These are phyloP conservation scores for Phrixothrix hirtus DNA, from an alignment of 2,888 invertebrate genomes.

Conservation along the genomic window DNA sequence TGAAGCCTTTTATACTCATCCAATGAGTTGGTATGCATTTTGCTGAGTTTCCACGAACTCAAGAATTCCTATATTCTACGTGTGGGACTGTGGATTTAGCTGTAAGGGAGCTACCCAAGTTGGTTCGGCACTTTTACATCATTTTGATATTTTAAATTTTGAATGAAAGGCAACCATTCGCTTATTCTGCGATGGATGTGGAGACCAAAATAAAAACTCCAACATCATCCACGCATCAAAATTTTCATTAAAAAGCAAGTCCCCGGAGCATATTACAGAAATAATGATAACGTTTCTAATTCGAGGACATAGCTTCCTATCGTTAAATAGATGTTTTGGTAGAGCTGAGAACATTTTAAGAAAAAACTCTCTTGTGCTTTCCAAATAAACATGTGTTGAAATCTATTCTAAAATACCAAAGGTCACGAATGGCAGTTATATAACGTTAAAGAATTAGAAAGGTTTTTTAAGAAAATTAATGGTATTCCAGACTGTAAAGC, in stretches of 20 bases:
- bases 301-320: slow-evolving; percentile 17
- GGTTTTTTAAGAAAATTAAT: slow-evolving; percentile 1
- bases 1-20: too few species aligned
- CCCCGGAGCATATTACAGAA: slow-evolving; percentile 9
- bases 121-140: slow-evolving; percentile 20
- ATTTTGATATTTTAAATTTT: slow-evolving; percentile 9
- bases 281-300: slow-evolving; percentile 15
- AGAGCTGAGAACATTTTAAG: slow-evolving; percentile 16
- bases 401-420: neutral
- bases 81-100: too few species aligned
- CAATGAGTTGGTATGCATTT: too few species aligned
- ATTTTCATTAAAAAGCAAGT: slow-evolving; percentile 1
- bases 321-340: slow-evolving; percentile 20
- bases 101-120: slow-evolving; percentile 18
- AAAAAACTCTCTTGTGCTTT: slow-evolving; percentile 8
- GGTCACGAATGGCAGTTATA: slow-evolving; percentile 1
- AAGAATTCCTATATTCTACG: slow-evolving; percentile 27
- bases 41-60: too few species aligned
- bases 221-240: slow-evolving; percentile 3
- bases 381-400: slow-evolving; percentile 11
- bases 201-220: slow-evolving; percentile 8
- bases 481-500: slow-evolving; percentile 2
- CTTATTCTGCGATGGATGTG: slow-evolving; percentile 13
- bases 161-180: neutral
- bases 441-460: slow-evolving; percentile 5